Conservation (phyloP, 2,888 invertebrate species). For the Anthrax anthrax region DNA sequence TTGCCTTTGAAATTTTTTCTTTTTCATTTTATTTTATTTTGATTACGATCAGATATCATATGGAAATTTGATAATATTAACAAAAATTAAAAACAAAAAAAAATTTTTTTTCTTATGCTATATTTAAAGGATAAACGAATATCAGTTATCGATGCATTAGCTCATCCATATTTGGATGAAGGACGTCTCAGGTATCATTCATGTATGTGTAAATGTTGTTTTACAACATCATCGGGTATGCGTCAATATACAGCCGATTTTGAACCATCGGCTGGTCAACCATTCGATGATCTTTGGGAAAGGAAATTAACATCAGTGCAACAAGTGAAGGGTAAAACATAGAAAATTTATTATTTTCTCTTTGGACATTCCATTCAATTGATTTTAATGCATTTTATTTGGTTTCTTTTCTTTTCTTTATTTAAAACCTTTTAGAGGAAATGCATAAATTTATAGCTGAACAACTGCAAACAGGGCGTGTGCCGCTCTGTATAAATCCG, state of each 20-base stretch:
- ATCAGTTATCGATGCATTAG: constrained; percentile 85
- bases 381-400: neutral
- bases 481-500: constrained; percentile 98
- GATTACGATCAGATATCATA: too few species aligned
- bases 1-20: neutral
- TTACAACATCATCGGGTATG: constrained; percentile 58
- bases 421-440: constrained; percentile 69
- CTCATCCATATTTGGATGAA: constrained; percentile 95
- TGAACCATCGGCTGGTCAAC: constrained; percentile 78
- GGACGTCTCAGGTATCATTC: constrained; percentile 97
- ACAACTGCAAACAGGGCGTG: constrained; percentile 86
- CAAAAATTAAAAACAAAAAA: too few species aligned
- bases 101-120: too few species aligned
- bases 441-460: constrained; percentile 98
- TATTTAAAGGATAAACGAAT: constrained; percentile 72
- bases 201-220: constrained; percentile 99
- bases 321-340: constrained; percentile 75
- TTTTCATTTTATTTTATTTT: neutral
- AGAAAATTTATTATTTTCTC: neutral
- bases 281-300: constrained; percentile 96
- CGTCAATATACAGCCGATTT: constrained; percentile 88
- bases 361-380: neutral
- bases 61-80: too few species aligned
- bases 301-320: constrained; percentile 82
- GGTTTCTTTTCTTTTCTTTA: constrained; percentile 10